Evolutionary conservation across 1,140 invertebrate species (phyloP), one percentile per base, ranked within the genome.

Genomic region (Drosophila bocki): DNA sequence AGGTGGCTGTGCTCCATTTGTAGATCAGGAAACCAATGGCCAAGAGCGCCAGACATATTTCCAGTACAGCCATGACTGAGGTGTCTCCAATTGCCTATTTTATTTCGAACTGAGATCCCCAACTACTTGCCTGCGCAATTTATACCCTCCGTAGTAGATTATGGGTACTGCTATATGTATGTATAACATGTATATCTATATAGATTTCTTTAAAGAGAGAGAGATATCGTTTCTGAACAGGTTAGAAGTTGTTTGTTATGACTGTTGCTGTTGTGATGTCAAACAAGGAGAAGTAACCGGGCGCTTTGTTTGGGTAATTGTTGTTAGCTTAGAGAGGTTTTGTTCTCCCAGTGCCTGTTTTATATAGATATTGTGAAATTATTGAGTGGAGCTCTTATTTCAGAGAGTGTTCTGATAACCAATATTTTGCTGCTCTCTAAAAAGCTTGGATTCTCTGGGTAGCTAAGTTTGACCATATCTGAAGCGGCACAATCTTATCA

Each of bases 1-100:
- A 70, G 9, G 64, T 88, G n/a, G 59, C 32, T 1, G 64, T 88
- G 6, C 74, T 45, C 87, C 84, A 91, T 35, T 80, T 85, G 51
- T 85, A 91, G 22, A 85, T 42, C 41, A 78, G 12, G 3, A 72
- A 4, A 0, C 39, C 47, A 7, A 80, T 22, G 8, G 5, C 76
- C 35, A 79, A 11, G n/a, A 74, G 19, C 29, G 41, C 69, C 8
- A 79, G 15, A 35, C 59, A 42, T 33, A 79, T 57, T 78, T 78
- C 74, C 7, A 78, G 7, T 1, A 48, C 8, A 17, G 22, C 75
- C 75, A 78, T 78, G n/a, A 12, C 42, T 19, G 5, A 22, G 32
- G 8, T 45, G 45, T 11, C 7, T 22, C 50, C 50, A 22, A 29
- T 19, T 22, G 12, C 4, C 12, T 3, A 11, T 26, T 12, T 26